These are phyloP conservation scores for Telmatherina bonti DNA, from an alignment of 2,797 vertebrate species.

Conservation along the genomic window DNA sequence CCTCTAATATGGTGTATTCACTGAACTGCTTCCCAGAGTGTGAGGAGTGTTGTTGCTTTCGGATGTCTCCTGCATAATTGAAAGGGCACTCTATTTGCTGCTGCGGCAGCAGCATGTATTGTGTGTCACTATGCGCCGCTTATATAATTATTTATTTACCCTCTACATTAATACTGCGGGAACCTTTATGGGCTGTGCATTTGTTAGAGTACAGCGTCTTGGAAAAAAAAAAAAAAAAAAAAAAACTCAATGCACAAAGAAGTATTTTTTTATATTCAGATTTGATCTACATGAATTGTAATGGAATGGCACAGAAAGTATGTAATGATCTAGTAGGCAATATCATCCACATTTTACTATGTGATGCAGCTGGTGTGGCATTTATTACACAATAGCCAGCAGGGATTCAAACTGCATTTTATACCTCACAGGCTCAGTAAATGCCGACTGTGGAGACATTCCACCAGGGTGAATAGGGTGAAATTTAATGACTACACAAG, in stretches of 20 bases:
- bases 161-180: slow-evolving; percentile 61
- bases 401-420: slow-evolving; percentile 51
- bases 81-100: slow-evolving; percentile 83
- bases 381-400: slow-evolving; percentile 49
- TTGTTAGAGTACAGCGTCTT: slow-evolving; percentile 37
- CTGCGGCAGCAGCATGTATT: slow-evolving; percentile 79
- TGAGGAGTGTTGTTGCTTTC: slow-evolving; percentile 84
- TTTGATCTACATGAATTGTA: slow-evolving; percentile 8
- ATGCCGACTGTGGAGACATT: slow-evolving; percentile 49
- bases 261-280: slow-evolving; percentile 16
- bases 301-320: slow-evolving; percentile 33
- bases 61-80: slow-evolving; percentile 88
- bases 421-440: slow-evolving; percentile 49
- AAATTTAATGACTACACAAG: slow-evolving; percentile 56
- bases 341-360: slow-evolving; percentile 29
- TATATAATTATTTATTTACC: slow-evolving; percentile 84
- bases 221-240: slow-evolving; percentile 5
- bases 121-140: slow-evolving; percentile 79
- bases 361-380: slow-evolving; percentile 19
- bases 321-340: slow-evolving; percentile 28
- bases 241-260: slow-evolving; percentile 1
- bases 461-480: slow-evolving; percentile 42
- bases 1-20: slow-evolving; percentile 80
- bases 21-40: slow-evolving; percentile 79
- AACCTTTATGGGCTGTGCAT: slow-evolving; percentile 58